Percentiles rank a stretch among this genome's conserved stretches.
phyloP scores from a whole-genome alignment of 1,140 invertebrate genomes.

The Branchinecta lindahli region DNA sequence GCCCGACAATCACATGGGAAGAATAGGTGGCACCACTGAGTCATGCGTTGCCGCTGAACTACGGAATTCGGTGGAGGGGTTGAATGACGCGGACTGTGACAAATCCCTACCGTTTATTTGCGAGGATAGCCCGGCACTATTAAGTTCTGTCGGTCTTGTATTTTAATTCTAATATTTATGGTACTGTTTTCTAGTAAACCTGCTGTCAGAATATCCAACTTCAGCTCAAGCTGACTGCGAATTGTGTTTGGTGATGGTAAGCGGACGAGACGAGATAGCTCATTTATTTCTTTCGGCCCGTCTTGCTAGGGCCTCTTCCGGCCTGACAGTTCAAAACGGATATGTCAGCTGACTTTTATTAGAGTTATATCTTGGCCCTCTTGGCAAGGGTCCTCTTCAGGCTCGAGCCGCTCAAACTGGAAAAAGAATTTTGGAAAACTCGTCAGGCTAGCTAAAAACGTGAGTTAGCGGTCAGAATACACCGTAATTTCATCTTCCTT shows the following conservation, averaged over 20 bases:
- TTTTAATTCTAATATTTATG: not conserved
- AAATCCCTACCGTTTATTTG: not conserved
- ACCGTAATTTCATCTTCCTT: not conserved
- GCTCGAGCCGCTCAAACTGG: not conserved
- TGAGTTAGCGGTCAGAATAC: not conserved
- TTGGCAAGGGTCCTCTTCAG: too few species aligned
- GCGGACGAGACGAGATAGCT: not conserved
- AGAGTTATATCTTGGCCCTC: too few species aligned
- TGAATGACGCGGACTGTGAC: not conserved
- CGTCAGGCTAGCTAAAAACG: not conserved
- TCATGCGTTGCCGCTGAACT: not conserved
- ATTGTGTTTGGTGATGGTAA: not conserved
- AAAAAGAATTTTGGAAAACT: not conserved
- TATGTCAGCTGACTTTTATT: too few species aligned
- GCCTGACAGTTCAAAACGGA: too few species aligned
- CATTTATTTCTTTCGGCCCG: too few species aligned
- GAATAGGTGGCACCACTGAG: not conserved
- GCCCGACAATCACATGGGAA: conserved; percentile 5
- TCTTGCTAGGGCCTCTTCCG: too few species aligned
- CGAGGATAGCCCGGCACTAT: not conserved
- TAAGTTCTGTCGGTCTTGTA: not conserved
- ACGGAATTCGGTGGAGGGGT: not conserved
- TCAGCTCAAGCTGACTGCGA: not conserved
- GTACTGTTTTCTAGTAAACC: not conserved
- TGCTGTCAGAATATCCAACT: not conserved